phyloP scores from a whole-genome alignment of 1,140 invertebrate genomes.

The Zaprionus lachaisei region DNA sequence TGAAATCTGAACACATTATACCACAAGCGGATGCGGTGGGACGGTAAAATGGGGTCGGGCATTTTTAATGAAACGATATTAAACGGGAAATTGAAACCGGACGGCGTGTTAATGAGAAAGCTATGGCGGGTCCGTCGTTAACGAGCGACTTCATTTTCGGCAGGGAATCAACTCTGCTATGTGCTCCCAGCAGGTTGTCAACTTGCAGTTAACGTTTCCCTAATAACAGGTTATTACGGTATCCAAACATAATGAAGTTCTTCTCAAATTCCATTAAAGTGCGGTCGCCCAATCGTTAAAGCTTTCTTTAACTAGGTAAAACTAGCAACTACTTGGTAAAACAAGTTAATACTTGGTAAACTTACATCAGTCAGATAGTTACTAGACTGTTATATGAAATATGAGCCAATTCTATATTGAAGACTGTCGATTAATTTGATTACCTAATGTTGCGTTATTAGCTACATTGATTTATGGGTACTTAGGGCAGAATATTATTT shows the following conservation, averaged over 20 bases:
- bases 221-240: slow-evolving; percentile 60
- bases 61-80: slow-evolving; percentile 76
- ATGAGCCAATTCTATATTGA: neutral
- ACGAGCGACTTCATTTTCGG: slow-evolving; percentile 60
- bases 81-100: slow-evolving; percentile 77
- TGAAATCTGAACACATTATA: slow-evolving; percentile 44
- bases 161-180: slow-evolving; percentile 23
- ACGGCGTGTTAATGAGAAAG: slow-evolving; percentile 73
- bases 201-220: slow-evolving; percentile 47
- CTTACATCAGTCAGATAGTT: neutral
- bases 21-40: slow-evolving; percentile 18
- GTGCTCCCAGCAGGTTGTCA: slow-evolving; percentile 43
- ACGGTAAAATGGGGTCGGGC: slow-evolving; percentile 27
- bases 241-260: neutral
- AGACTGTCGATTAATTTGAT: neutral
- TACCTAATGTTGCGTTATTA: slow-evolving; percentile 6
- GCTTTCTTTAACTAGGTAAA: neutral
- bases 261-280: slow-evolving; percentile 26
- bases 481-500: slow-evolving; percentile 18
- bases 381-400: neutral
- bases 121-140: slow-evolving; percentile 44
- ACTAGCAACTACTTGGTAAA: neutral
- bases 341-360: neutral
- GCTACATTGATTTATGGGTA: slow-evolving; percentile 11
- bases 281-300: neutral